phyloP scores from a whole-genome alignment of 2,888 invertebrate species.

The Cosmia trapezina region DNA sequence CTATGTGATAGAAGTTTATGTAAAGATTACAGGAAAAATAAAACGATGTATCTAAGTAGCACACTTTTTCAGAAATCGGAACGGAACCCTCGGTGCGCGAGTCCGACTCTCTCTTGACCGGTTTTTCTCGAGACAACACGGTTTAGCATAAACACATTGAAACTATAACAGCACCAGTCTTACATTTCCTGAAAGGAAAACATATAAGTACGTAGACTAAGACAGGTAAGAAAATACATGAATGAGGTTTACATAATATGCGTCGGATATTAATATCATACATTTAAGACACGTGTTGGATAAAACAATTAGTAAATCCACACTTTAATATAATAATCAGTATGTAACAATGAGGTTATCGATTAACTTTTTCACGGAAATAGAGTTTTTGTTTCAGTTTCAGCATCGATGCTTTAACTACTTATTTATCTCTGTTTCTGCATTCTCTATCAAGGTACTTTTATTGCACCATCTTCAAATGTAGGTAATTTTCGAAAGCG shows the following conservation, averaged over 20 bases:
- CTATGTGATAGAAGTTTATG: too few relatives aligned
- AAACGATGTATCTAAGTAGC: too few relatives aligned
- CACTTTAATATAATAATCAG: background rate
- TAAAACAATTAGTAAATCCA: background rate
- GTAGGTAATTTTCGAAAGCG: background rate
- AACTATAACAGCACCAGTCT: background rate
- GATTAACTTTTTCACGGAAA: background rate
- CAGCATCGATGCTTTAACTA: background rate
- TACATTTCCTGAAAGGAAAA: background rate
- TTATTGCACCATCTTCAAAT: background rate
- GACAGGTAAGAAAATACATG: background rate
- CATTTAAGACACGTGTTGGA: constrained; percentile 34
- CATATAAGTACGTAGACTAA: background rate
- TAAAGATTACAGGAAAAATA: too few relatives aligned
- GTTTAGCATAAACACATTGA: background rate
- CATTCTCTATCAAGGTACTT: background rate
- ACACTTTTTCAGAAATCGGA: too few relatives aligned
- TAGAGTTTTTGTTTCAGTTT: background rate
- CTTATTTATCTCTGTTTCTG: background rate
- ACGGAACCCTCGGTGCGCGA: too few relatives aligned
- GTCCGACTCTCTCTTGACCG: too few relatives aligned
- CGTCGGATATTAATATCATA: constrained; percentile 12
- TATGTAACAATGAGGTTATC: background rate
- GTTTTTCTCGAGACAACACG: background rate
- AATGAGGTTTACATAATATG: background rate